A percentile compares a stretch with the other conserved stretches of the same genome.
These are phyloP conservation scores for Pseudochaenichthys georgianus DNA, from an alignment of 2,797 vertebrate genomes.

Conservation along the genomic window DNA sequence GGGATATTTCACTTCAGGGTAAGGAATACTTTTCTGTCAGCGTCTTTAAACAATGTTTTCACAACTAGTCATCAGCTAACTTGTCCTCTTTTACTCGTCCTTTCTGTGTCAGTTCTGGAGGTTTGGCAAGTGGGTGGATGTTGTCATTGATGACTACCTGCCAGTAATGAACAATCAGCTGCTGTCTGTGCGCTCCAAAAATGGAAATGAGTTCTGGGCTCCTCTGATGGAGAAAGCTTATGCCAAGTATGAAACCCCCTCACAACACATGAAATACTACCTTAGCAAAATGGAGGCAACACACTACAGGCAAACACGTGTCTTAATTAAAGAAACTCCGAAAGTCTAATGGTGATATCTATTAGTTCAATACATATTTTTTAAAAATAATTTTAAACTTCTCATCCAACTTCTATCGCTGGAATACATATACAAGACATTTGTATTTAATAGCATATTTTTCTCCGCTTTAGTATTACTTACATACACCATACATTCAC, in stretches of 20 bases:
- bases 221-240: conserved; percentile 88
- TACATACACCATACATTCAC: too few relatives aligned
- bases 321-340: too few relatives aligned
- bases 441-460: too few relatives aligned
- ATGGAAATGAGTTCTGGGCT: conserved; percentile 68
- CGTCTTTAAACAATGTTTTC: neutral
- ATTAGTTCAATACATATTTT: too few relatives aligned
- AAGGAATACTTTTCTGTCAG: neutral
- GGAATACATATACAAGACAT: too few relatives aligned
- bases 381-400: too few relatives aligned
- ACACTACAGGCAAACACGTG: too few relatives aligned
- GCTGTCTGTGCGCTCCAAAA: conserved; percentile 82
- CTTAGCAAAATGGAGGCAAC: too few relatives aligned
- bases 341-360: too few relatives aligned
- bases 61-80: neutral
- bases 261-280: neutral
- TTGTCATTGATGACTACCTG: conserved; percentile 83
- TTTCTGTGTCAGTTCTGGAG: conserved; percentile 79
- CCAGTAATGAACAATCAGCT: conserved; percentile 55
- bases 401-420: too few relatives aligned
- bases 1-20: conserved; percentile 85
- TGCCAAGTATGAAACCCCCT: conserved; percentile 57
- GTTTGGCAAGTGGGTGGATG: conserved; percentile 83
- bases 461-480: too few relatives aligned
- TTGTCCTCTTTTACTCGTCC: neutral